These are phyloP conservation scores for Clarias fuscus DNA, from an alignment of 2,797 vertebrate species.

Conservation along the genomic window DNA sequence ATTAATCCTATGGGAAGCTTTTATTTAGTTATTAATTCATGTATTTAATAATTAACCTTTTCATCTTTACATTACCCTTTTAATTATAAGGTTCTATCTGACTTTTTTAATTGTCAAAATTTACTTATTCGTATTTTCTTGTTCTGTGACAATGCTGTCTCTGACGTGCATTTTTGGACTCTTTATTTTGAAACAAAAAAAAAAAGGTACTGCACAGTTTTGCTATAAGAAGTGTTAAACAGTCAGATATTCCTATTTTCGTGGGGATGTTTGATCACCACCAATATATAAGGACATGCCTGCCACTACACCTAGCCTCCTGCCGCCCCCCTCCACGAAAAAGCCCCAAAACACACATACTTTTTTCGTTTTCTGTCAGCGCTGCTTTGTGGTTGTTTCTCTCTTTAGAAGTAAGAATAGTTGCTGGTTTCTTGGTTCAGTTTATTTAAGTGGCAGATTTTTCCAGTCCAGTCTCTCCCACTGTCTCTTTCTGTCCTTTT, in stretches of 20 bases:
- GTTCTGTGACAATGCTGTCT: no score
- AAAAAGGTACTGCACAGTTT: no score
- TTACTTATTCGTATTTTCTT: no score
- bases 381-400: conserved; percentile 23
- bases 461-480: conserved; percentile 55
- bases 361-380: conserved; percentile 12
- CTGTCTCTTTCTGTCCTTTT: conserved; percentile 65
- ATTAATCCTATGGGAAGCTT: not conserved
- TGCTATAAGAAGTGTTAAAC: not conserved
- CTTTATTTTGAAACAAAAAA: no score
- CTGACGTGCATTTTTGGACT: no score
- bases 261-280: not conserved
- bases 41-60: not conserved
- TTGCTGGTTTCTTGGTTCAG: conserved; percentile 36
- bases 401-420: conserved; percentile 44
- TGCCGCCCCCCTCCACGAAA: not conserved
- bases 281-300: not conserved
- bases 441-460: conserved; percentile 34
- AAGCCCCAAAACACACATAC: not conserved
- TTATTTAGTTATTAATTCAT: not conserved
- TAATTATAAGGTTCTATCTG: no score
- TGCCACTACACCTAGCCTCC: not conserved
- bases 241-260: conserved; percentile 8
- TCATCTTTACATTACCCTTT: no score
- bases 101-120: no score